Conservation (phyloP, 2,113 vertebrate genomes). For the Corapipo altera region DNA sequence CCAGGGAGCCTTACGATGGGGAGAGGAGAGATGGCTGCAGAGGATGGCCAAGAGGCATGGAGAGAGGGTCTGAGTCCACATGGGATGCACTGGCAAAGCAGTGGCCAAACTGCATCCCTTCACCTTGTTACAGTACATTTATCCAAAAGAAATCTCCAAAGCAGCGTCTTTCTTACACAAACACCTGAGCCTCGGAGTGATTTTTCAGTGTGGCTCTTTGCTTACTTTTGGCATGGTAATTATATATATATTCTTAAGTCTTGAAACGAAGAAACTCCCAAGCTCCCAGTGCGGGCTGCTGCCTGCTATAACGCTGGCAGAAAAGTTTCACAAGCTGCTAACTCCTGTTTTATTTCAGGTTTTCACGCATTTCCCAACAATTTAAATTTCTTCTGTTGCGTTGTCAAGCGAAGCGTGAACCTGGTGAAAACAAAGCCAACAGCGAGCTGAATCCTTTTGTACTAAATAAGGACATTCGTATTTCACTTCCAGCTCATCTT, state of each 20-base stretch:
- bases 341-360: background rate
- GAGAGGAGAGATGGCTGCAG: background rate
- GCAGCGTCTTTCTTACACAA: background rate
- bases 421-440: background rate
- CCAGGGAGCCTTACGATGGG: rapidly evolving
- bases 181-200: background rate
- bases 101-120: rapidly evolving
- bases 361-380: background rate
- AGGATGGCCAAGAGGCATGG: background rate
- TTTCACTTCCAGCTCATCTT: background rate
- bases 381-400: background rate
- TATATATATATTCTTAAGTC: background rate
- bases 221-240: background rate
- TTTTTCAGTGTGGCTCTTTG: background rate
- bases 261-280: background rate
- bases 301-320: background rate
- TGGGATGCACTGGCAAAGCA: background rate
- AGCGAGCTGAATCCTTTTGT: background rate
- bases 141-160: background rate
- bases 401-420: background rate
- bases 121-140: background rate
- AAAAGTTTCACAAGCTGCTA: background rate
- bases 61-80: background rate
- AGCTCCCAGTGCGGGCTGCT: background rate
- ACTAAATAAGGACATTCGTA: background rate